Evolutionary conservation across 2,888 invertebrate species (phyloP).

Genomic region (Andricus curvator): DNA sequence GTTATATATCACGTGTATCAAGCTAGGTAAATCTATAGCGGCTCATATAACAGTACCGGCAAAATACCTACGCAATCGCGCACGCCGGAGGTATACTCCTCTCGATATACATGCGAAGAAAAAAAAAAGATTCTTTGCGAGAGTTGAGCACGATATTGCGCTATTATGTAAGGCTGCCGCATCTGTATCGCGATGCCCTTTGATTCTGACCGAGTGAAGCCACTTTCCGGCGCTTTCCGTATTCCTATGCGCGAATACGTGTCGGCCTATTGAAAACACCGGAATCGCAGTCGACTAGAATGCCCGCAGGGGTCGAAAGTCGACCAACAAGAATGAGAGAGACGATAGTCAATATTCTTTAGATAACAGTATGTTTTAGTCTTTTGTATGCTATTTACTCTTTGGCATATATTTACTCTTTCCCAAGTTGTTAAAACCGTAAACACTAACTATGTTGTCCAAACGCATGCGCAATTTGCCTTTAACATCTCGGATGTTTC

Average conservation of each 20-base stretch:
- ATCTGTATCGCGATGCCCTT: constrained; percentile 41
- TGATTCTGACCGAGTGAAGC: constrained; percentile 35
- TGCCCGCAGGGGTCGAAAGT: constrained; percentile 28
- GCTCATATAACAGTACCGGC: constrained; percentile 15
- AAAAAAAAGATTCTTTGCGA: constrained; percentile 24
- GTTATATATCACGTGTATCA: constrained; percentile 39
- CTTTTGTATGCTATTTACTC: background rate
- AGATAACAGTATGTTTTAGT: constrained; percentile 7
- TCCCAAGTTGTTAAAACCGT: too few species aligned
- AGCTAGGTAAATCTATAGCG: constrained; percentile 36
- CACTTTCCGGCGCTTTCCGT: constrained; percentile 33
- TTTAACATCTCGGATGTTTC: too few species aligned
- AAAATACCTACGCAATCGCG: constrained; percentile 28
- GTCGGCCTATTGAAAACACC: constrained; percentile 17
- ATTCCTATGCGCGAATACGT: background rate
- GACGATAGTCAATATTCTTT: constrained; percentile 13
- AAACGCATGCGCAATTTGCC: too few species aligned
- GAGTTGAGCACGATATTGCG: constrained; percentile 28
- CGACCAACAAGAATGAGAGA: background rate
- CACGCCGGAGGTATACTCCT: constrained; percentile 23
- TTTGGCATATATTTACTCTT: constrained; percentile 7
- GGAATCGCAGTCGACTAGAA: constrained; percentile 10
- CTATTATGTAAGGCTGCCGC: constrained; percentile 31
- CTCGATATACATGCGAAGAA: constrained; percentile 8
- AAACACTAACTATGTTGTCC: too few species aligned